Base-by-base conservation (phyloP, 2,113 vertebrate species). In the Pimephales promelas region DNA sequence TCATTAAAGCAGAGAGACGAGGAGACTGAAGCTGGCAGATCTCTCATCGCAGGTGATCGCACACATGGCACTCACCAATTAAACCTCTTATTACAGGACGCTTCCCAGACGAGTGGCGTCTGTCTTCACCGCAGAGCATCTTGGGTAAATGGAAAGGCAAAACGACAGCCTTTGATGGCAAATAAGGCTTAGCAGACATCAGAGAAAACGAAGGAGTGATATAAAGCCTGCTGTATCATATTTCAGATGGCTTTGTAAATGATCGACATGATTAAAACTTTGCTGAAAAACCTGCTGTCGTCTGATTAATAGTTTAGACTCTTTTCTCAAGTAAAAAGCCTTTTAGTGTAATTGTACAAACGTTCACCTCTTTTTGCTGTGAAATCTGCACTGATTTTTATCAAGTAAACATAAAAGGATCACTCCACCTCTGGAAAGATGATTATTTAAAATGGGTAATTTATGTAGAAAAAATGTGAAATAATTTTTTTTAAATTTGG, bases 41-140 rank as follows among this genome's bases (percentile, higher is more conserved):
- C 66, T 72, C 49, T 68, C 20, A 26, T 76, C 79, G 72, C 79
- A 77, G 73, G 72, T 70, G 79, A 82, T 76, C 56, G n/a, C 34
- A 66, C 74, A 82, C 79, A 86, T 78, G 73, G 62, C 84, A 71
- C 5, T 36, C 54, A 64, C 31, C 83, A 73, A 86, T 86, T 79
- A 86, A 70, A 74, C 57, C 56, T 61, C 81, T 74, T 31, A 45
- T 62, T 62, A 75, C 54, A 62, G 24, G 40, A 13, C 7, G 28
- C 28, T 22, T 40, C 40, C 40, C 40, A 9, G 40, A 52, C 64
- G n/a, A 26, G 20, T 34, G 43, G 54, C 14, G 28, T 49, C 76
- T 54, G 62, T 61, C 79, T 31, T 52, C 20, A 47, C 20, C 22
- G 52, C 45, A 16, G 18, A 74, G 26, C 47, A 75, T 75, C 26